Evolutionary conservation across 92 coral and sea anemone genomes (phyloP).

Genomic region (Hydrozoanthus gracilis): DNA sequence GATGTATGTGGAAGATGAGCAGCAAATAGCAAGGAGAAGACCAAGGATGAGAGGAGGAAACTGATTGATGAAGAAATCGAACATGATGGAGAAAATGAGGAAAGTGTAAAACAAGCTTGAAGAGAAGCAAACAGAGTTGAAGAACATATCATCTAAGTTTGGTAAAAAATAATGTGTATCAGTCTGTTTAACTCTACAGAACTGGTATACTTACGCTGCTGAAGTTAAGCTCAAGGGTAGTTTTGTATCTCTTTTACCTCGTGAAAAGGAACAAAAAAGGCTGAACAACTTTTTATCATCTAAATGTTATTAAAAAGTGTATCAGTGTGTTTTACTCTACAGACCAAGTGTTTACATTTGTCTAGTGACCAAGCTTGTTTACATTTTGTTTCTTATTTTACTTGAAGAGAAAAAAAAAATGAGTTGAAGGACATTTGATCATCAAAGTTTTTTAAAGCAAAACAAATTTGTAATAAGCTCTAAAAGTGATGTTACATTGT

Average conservation of each 20-base stretch:
- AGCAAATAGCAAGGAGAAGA: not conserved
- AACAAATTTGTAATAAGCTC: not conserved
- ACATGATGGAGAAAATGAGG: not conserved
- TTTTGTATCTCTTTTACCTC: not conserved
- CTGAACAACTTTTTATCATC: not conserved
- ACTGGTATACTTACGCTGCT: not conserved
- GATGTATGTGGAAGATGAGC: not conserved
- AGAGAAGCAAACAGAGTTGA: not conserved
- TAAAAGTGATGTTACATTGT: constrained; percentile 15
- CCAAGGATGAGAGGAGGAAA: constrained; percentile 11
- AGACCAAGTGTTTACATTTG: not conserved
- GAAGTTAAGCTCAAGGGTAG: not conserved
- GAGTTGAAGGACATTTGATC: not conserved
- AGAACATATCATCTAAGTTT: not conserved
- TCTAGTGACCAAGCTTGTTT: not conserved
- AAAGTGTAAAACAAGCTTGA: constrained; percentile 18
- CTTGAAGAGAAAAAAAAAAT: not conserved
- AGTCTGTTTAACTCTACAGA: constrained; percentile 11
- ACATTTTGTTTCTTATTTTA: not conserved
- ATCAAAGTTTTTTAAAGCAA: no score
- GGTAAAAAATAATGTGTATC: no score
- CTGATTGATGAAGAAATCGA: constrained; percentile 9
- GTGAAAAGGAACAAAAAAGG: not conserved
- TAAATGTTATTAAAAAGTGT: not conserved
- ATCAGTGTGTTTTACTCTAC: constrained; percentile 28